Evolutionary conservation across 2,113 vertebrate species (phyloP).

Genomic region (Sceloporus tristichus): DNA sequence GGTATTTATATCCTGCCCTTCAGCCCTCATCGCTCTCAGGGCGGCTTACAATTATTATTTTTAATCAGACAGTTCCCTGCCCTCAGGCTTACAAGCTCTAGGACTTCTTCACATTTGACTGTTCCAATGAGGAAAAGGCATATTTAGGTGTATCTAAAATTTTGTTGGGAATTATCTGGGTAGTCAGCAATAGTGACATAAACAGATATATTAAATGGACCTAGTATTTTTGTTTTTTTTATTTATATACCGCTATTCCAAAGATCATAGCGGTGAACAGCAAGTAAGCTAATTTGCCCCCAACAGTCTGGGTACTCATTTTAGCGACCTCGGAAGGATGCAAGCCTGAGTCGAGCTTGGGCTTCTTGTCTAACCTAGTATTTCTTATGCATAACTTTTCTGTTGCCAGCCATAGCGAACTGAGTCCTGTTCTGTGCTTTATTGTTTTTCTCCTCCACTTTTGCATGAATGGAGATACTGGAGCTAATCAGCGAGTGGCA

Average conservation of each 20-base stretch:
- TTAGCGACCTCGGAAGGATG: too few relatives aligned
- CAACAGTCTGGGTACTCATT: too few relatives aligned
- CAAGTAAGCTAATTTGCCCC: too few relatives aligned
- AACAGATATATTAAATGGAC: neutral
- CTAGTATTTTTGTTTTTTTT: too few relatives aligned
- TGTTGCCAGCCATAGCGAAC: neutral
- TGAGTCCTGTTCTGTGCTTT: neutral
- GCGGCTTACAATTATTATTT: too few relatives aligned
- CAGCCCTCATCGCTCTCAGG: too few relatives aligned
- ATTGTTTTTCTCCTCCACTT: neutral
- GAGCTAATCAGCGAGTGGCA: neutral
- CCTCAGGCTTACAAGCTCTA: too few relatives aligned
- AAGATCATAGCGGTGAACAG: too few relatives aligned
- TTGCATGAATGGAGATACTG: neutral
- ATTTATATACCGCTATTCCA: too few relatives aligned
- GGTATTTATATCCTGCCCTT: too few relatives aligned
- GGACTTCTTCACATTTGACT: neutral
- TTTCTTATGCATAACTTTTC: neutral
- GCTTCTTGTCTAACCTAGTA: neutral
- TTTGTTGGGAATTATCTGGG: neutral
- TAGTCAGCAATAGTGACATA: neutral
- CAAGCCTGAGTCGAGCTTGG: too few relatives aligned
- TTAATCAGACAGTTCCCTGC: too few relatives aligned
- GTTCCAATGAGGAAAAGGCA: neutral
- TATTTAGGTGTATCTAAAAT: neutral